phyloP scores from a whole-genome alignment of 2,113 vertebrate genomes.

The Synchiropus splendidus region DNA sequence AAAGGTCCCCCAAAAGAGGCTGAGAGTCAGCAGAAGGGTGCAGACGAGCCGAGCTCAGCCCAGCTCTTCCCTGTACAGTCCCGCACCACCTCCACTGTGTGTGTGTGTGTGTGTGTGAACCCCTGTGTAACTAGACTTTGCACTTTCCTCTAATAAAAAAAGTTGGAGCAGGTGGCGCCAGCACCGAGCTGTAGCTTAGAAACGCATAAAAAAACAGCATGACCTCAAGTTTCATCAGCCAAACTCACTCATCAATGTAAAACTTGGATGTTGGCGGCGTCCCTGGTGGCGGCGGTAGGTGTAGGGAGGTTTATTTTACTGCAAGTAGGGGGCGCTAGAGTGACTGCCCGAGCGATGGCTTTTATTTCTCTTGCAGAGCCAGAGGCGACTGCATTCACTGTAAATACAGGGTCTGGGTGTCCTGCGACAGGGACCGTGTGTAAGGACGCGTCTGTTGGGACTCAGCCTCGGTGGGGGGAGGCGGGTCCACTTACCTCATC shows the following conservation, averaged over 20 bases:
- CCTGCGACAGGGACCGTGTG: constrained; percentile 20
- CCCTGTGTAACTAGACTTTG: neutral
- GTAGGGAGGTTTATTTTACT: constrained; percentile 57
- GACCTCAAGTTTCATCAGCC: constrained; percentile 13
- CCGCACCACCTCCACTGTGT: too few relatives aligned
- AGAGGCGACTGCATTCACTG: constrained; percentile 30
- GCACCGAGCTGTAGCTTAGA: too few relatives aligned
- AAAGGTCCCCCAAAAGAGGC: constrained; percentile 11
- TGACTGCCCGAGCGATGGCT: constrained; percentile 25
- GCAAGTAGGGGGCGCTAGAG: constrained; percentile 46
- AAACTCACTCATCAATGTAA: too few relatives aligned
- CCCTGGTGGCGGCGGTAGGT: constrained; percentile 32
- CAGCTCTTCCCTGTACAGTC: constrained; percentile 21
- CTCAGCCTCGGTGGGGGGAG: constrained; percentile 12
- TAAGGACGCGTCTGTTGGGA: too few relatives aligned
- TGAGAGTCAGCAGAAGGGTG: constrained; percentile 14
- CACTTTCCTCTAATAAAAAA: constrained; percentile 3
- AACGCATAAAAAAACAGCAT: constrained; percentile 9
- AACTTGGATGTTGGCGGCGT: constrained; percentile 7
- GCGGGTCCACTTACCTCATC: constrained; percentile 49
- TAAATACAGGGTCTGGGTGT: constrained; percentile 39
- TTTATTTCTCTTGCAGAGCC: constrained; percentile 14
- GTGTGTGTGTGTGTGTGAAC: too few relatives aligned
- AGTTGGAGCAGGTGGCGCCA: too few relatives aligned
- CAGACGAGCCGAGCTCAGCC: constrained; percentile 4